Conservation (phyloP, 2,113 vertebrate genomes). For the Callipepla squamata region DNA sequence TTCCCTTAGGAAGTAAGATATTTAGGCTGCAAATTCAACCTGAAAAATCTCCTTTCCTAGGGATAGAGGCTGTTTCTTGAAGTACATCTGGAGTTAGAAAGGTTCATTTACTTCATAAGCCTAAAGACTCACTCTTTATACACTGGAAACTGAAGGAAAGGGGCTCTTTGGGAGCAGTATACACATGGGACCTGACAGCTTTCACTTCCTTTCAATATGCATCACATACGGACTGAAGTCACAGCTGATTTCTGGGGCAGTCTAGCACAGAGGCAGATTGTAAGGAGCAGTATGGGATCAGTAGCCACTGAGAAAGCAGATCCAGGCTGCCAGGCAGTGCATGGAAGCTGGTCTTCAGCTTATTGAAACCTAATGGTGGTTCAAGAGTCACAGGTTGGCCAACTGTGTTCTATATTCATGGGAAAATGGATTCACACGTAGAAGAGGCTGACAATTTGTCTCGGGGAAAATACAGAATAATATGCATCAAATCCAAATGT, state of each 20-base stretch:
- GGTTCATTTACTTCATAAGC: neutral
- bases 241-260: neutral
- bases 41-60: neutral
- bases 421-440: neutral
- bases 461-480: neutral
- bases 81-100: neutral
- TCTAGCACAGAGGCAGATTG: neutral
- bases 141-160: neutral
- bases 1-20: neutral
- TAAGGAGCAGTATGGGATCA: neutral
- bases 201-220: neutral
- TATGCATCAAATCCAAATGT: rapidly evolving
- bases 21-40: neutral
- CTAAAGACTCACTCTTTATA: neutral
- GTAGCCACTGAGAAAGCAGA: neutral
- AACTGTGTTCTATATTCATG: neutral
- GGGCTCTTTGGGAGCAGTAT: neutral
- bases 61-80: neutral
- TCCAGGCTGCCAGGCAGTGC: neutral
- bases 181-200: neutral
- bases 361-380: neutral
- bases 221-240: neutral
- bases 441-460: neutral
- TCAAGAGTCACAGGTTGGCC: rapidly evolving
- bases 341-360: neutral